A percentile compares a stretch with the other conserved stretches of the same genome.
These are phyloP conservation scores for Pheosia tremula DNA, from an alignment of 2,888 invertebrate genomes.

Conservation along the genomic window DNA sequence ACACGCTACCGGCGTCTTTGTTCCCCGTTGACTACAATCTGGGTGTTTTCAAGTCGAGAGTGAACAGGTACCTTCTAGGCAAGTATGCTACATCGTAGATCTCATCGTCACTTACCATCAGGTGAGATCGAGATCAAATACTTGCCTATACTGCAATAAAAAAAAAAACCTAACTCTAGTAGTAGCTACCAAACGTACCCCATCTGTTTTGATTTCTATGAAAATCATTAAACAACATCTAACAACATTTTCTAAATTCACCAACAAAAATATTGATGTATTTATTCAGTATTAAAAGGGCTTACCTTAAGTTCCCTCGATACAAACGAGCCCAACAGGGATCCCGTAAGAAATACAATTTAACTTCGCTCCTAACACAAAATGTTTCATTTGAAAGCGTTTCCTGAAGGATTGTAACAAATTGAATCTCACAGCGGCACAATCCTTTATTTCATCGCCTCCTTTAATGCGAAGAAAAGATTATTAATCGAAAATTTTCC, in stretches of 20 bases:
- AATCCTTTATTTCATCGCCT: constrained; percentile 78
- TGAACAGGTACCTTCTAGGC: no score
- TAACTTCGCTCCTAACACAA: constrained; percentile 71
- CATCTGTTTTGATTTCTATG: no score
- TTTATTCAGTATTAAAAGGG: constrained; percentile 59
- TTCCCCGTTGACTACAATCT: no score
- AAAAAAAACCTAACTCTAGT: no score
- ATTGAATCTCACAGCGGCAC: constrained; percentile 77
- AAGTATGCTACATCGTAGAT: no score
- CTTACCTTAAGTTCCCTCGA: constrained; percentile 57
- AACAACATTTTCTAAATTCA: constrained; percentile 16
- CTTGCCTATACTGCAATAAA: no score
- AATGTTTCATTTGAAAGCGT: constrained; percentile 76
- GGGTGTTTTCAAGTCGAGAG: no score
- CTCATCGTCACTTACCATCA: no score
- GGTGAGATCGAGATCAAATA: no score
- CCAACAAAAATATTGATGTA: constrained; percentile 42
- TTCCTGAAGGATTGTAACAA: constrained; percentile 77
- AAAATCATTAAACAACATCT: not conserved
- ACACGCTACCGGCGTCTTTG: no score
- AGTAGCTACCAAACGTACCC: no score
- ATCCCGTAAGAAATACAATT: constrained; percentile 76
- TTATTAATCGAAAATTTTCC: constrained; percentile 77
- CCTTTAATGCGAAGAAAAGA: constrained; percentile 69
- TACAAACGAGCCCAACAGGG: constrained; percentile 60